phyloP scores from a whole-genome alignment of 2,797 vertebrate species.

The Uromys caudimaculatus region DNA sequence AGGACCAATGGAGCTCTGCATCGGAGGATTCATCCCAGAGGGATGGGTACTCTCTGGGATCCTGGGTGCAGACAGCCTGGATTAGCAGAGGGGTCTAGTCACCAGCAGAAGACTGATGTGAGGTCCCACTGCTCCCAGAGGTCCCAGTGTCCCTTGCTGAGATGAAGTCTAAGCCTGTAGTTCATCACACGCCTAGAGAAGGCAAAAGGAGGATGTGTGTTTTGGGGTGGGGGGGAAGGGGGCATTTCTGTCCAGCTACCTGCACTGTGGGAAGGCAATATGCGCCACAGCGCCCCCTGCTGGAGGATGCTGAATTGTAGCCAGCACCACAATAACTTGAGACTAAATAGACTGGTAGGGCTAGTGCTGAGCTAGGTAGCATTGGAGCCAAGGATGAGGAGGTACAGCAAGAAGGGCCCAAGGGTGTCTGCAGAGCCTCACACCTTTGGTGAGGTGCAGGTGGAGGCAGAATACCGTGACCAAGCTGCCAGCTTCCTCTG shows the following conservation, averaged over 20 bases:
- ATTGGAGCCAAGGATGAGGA: too few relatives aligned
- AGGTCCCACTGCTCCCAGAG: not conserved
- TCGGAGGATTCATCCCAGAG: not conserved
- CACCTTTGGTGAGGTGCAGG: not conserved
- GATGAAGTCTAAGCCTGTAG: not conserved
- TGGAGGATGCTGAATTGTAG: not conserved
- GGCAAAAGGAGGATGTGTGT: not conserved
- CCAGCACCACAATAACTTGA: not conserved
- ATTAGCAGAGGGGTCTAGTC: not conserved
- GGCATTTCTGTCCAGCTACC: not conserved
- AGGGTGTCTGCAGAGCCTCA: not conserved
- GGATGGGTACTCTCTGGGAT: not conserved
- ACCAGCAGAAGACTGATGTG: not conserved
- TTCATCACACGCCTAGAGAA: constrained; percentile 31
- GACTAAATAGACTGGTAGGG: rapidly evolving
- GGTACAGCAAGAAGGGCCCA: not conserved
- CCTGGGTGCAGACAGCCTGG: not conserved
- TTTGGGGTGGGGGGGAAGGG: rapidly evolving
- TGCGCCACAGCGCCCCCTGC: not conserved
- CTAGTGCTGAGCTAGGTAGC: rapidly evolving
- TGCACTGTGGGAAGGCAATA: rapidly evolving
- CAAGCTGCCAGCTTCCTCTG: not conserved
- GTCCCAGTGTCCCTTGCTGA: not conserved
- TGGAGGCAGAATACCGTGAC: not conserved
- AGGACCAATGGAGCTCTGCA: not conserved